Base-by-base conservation (phyloP, 2,113 vertebrate species). In the Thalassarche chlororhynchos region DNA sequence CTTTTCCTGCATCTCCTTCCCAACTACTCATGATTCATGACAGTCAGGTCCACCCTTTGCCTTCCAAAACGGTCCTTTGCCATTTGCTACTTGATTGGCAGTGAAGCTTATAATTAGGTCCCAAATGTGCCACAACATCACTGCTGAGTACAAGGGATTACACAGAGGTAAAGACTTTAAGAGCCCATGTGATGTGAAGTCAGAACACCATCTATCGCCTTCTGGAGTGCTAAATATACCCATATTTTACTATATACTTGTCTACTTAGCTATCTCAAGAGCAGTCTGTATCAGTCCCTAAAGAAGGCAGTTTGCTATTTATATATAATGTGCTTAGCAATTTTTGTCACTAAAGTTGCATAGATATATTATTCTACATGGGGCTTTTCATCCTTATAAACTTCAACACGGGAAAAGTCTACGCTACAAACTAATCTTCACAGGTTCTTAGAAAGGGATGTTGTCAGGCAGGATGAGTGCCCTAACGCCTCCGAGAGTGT, bases 281-380 rank as follows among this genome's bases (percentile, higher is more conserved):
- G 87, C 72, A 47, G 93, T 23, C 74, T 77, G 58, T 14, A 93
- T 77, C 92, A 66, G 72, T 70, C 79, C 75, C 94, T 87, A 64
- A 89, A 97, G 94, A 86, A 84, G n/a, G 71, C 75, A 79, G 60
- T 78, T 90, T 91, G 84, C 93, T 95, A 89, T 95, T 95, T 96
- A 90, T 96, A 93, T 31, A 49, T 44, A 86, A 91, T 7, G 46
- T 76, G 64, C 85, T 96, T 89, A 58, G 88, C 86, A 62, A 81
- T 90, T 93, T 90, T 86, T 91, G 93, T 86, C 84, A 65, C 95
- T 89, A 11, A 84, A 95, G 84, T 51, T 74, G 52, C 88, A 70
- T 4, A 26, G 86, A 77, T 70, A 29, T 34, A 91, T 81, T 34
- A 91, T 81, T 81, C 91, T 83, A 74, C 81, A 31, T 0, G 25